These are phyloP conservation scores for Hycleus cichorii DNA, from an alignment of 1,140 invertebrate genomes.

Conservation along the genomic window DNA sequence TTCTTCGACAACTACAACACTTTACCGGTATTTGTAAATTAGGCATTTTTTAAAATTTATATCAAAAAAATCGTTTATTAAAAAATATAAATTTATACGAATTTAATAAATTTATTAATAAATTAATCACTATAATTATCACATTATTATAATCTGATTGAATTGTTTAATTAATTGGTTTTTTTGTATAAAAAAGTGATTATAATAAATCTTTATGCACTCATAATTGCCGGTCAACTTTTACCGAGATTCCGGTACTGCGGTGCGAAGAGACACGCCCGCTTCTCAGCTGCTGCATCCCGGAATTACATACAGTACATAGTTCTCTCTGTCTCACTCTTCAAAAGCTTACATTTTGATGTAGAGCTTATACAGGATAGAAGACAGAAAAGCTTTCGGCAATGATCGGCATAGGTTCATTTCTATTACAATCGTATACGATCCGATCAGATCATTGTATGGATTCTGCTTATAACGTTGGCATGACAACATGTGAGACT, in stretches of 20 bases:
- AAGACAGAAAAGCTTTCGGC: no score
- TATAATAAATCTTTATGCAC: no score
- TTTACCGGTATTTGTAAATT: background rate
- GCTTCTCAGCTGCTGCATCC: conserved; percentile 25
- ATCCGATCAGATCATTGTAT: no score
- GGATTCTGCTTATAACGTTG: no score
- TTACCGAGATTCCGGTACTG: conserved; percentile 16
- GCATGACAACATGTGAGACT: no score
- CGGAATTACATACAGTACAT: conserved; percentile 12
- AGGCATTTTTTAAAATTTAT: background rate
- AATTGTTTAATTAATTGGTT: no score
- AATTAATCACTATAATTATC: no score
- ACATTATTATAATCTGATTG: no score
- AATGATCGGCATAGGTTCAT: no score
- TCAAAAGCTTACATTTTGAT: background rate
- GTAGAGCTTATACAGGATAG: no score
- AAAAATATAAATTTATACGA: background rate
- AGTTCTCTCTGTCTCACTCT: conserved; percentile 7
- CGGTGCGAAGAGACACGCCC: conserved; percentile 29
- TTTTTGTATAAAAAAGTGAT: no score
- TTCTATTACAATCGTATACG: no score
- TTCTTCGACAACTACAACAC: conserved; percentile 13
- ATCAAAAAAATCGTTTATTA: background rate
- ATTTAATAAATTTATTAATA: background rate
- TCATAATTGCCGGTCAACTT: conserved; percentile 4